These are phyloP conservation scores for Parasteatoda lunata DNA, from an alignment of 2,888 invertebrate species.

Conservation along the genomic window DNA sequence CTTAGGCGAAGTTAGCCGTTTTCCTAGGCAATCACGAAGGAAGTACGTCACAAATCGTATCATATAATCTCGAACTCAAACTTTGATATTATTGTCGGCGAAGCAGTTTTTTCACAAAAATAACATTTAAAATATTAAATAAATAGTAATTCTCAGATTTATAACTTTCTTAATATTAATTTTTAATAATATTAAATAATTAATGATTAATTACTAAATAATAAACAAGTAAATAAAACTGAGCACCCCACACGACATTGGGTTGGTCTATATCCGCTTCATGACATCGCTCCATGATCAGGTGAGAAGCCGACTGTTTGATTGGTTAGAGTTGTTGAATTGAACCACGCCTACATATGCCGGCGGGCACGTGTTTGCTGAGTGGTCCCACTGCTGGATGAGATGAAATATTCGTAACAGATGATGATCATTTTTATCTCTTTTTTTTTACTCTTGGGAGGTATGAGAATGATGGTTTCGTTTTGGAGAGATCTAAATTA, in stretches of 20 bases:
- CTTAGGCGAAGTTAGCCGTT: slow-evolving; percentile 52
- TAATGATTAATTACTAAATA: slow-evolving; percentile 4
- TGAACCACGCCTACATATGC: slow-evolving; percentile 53
- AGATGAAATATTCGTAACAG: no score
- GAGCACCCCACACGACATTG: slow-evolving; percentile 12
- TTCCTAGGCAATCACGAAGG: slow-evolving; percentile 49
- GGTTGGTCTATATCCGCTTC: slow-evolving; percentile 62
- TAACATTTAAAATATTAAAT: background rate
- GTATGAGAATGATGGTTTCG: no score
- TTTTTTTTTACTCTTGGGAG: no score
- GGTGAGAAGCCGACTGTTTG: slow-evolving; percentile 55
- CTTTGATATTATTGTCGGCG: background rate
- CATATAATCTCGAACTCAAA: slow-evolving; percentile 53
- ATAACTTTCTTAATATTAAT: slow-evolving; percentile 19
- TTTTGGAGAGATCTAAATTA: no score
- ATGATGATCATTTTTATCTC: no score
- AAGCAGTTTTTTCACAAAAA: background rate
- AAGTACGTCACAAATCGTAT: slow-evolving; percentile 62
- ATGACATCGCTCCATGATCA: slow-evolving; percentile 67
- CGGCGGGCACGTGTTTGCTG: slow-evolving; percentile 65
- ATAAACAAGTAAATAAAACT: background rate
- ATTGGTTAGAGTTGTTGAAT: slow-evolving; percentile 41
- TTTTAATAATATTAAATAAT: background rate
- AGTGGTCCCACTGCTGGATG: slow-evolving; percentile 35
- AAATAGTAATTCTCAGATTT: background rate